Base-by-base conservation (phyloP, 2,797 vertebrate species). In the Neopelma chrysocephalum region DNA sequence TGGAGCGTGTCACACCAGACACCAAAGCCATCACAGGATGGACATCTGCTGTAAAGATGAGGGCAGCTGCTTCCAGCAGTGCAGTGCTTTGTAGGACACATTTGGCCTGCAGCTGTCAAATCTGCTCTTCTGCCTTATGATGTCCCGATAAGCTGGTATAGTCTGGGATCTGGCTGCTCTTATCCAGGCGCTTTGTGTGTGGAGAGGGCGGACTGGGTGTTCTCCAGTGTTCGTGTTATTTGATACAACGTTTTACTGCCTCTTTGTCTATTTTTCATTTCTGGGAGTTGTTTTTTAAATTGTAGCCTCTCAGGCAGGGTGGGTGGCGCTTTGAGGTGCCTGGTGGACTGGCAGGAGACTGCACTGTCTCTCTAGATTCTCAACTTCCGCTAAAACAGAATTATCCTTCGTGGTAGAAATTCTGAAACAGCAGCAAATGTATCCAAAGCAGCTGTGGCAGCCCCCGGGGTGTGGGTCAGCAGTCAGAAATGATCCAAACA, bases 41-140 rank as follows among this genome's bases (percentile, higher is more conserved):
- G 80, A 85, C 83, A 93, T 96, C 94, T 96, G 93, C 87, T 89
- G 21, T 82, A 77, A 95, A 95, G 93, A 93, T 89, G 93, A 94
- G 64, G 73, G 88, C 94, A 94, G 91, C 73, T 95, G 88, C 70
- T 64, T 95, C 66, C 82, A 89, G 90, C 94, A 94, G 70, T 40
- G 80, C 66, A 12, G 54, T 82, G 62, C 70, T 90, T 94, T 93
- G 82, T 88, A 86, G 83, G 83, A 73, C 71, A 57, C 93, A 95
- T 88, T 94, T 97, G 95, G 94, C 70, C 79, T 73, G 91, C 94
- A 95, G 90, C 91, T 96, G 90, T 62, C 91, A 79, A 32, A 95
- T 88, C 73, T 94, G 77, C 42, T 88, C 87, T 90, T 97, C 57
- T 95, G 90, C 80, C n/a, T 91, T 94, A 18, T 73, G 77, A 92